phyloP scores from a whole-genome alignment of 2,113 vertebrate genomes.

The Aythya baeri region DNA sequence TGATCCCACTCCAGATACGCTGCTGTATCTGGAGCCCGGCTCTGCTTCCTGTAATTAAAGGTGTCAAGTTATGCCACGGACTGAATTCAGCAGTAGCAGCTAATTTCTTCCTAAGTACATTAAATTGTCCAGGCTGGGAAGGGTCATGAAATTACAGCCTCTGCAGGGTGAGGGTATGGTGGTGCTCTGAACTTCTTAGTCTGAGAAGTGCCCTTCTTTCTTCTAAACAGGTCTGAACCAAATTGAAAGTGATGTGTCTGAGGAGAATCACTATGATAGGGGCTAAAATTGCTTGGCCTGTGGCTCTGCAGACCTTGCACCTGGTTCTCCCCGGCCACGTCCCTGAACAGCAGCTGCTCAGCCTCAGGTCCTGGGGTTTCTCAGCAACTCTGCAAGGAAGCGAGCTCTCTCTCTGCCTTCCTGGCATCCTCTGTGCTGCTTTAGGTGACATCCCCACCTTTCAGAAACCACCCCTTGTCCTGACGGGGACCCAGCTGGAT shows the following conservation, averaged over 20 bases:
- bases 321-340: background rate
- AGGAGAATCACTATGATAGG: background rate
- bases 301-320: background rate
- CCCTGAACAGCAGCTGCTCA: background rate
- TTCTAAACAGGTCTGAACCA: background rate
- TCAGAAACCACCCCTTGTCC: background rate
- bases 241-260: background rate
- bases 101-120: background rate
- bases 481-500: background rate
- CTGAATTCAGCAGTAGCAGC: constrained; percentile 3
- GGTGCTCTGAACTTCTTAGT: background rate
- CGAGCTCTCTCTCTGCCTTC: background rate
- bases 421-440: background rate
- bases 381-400: background rate
- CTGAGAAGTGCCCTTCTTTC: background rate
- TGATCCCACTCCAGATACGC: background rate
- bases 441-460: background rate
- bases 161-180: fast-evolving
- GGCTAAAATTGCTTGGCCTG: background rate
- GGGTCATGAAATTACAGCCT: background rate
- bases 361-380: background rate
- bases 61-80: background rate
- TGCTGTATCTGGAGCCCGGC: background rate
- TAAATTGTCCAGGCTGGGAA: background rate
- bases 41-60: constrained; percentile 22